Evolutionary conservation across 2,797 vertebrate genomes (phyloP), one percentile per base, ranked within the genome.

Genomic region (Crossoptilon crossoptilon): DNA sequence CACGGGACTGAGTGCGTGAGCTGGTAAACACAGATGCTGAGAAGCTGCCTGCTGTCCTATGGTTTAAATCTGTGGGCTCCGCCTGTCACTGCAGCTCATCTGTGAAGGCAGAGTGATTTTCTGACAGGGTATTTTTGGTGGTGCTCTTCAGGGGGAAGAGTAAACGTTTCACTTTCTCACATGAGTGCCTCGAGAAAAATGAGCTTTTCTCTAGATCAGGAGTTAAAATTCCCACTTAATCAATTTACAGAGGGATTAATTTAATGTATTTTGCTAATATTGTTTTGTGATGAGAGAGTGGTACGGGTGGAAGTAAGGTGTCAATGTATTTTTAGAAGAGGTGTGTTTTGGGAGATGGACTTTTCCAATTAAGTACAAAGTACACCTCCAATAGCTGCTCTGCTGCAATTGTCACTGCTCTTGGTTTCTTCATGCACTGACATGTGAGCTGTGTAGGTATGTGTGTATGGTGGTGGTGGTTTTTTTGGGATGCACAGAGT

Each of bases 271-370:
- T 59, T 56, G 10, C 9, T 70, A 59, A 48, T 75, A 66, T 68
- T n/a, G 33, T 71, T 75, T 85, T 8, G 9, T 62, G 26, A 14
- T 58, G 51, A 70, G 24, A 44, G 60, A 75, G 55, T 51, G 12
- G n/a, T 17, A 24, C 27, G 14, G 44, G 35, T 37, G 39, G 51
- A 53, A 31, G 14, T 53, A 6, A 44, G n/a, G 11, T 81, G 67
- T 51, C 41, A 37, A 2, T 2, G 0, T 69, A 16, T 69, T 82
- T 51, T 29, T 0, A 0, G 51, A 88, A 72, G 31, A 11, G 31
- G 6, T 79, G 39, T 71, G 56, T 3, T 69, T 84, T 59, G 75
- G 43, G 55, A 68, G 33, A 12, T 68, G 37, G n/a, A 19, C 67
- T 22, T 55, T 85, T 81, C 55, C 33, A 49, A 3, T 14, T 6